Conservation (phyloP, 2,113 vertebrate genomes). For the Sinosuthora webbiana region DNA sequence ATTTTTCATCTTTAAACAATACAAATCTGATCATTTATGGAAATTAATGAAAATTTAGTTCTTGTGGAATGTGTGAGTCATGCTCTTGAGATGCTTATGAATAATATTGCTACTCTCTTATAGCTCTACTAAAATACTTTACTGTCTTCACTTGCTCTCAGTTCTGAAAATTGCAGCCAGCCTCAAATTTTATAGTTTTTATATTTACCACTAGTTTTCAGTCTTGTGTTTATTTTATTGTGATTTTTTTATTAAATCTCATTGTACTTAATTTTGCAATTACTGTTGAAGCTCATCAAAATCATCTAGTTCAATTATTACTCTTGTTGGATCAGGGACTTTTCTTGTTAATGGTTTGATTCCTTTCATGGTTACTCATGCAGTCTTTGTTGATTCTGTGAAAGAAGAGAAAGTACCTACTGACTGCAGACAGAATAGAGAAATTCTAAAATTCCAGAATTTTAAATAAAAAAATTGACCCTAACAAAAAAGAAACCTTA, state of each 20-base stretch:
- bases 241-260: constrained; percentile 3
- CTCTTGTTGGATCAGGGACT: not conserved
- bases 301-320: not conserved
- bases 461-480: not conserved
- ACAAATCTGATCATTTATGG: not conserved
- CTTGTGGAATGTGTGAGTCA: not conserved
- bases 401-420: not conserved
- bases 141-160: not conserved
- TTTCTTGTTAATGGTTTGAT: not conserved
- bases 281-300: not conserved
- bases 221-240: constrained; percentile 18
- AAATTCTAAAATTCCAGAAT: not conserved
- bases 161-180: not conserved
- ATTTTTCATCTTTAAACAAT: not conserved
- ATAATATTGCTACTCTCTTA: not conserved
- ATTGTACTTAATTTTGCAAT: not conserved
- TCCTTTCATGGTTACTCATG: not conserved
- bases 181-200: constrained; percentile 2
- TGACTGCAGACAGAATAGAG: not conserved
- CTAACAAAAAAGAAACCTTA: not conserved
- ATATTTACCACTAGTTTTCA: not conserved
- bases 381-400: not conserved
- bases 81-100: not conserved
- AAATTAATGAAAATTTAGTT: constrained; percentile 3
- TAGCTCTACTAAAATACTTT: constrained; percentile 21